Evolutionary conservation across 2,113 vertebrate genomes (phyloP), one percentile per base, ranked within the genome.

Genomic region (Festucalex cinctus): DNA sequence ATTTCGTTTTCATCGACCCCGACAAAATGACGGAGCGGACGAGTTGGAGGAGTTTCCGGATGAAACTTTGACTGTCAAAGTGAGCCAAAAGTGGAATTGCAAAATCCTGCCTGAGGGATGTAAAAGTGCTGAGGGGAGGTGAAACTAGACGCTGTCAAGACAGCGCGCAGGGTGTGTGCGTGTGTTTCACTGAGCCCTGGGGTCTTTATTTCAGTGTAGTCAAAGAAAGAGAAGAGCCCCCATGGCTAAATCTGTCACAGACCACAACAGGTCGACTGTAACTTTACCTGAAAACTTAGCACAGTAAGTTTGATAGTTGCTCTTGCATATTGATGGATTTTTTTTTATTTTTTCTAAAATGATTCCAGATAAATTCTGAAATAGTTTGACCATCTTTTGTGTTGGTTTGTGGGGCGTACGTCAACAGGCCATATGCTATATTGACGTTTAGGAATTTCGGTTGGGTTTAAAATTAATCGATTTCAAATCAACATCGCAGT

Each of bases 121-220:
- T 66, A 82, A 88, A 89, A 88, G 76, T 88, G 85, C 89, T 90
- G 85, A 90, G 85, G 71, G 80, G 67, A 86, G 83, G 82, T 82
- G 82, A 89, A 88, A 81, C 75, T 51, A 80, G 82, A 86, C 76
- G 68, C 75, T 86, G 86, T 86, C 82, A 86, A 85, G 84, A 87
- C 78, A 78, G 72, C 72, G 82, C 64, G 69, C 56, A 39, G 37
- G 9, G 49, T 24, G 49, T 49, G 20, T 9, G 20, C 67, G 75
- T 73, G 65, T 71, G 44, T 67, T 80, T 72, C 56, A 65, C 73
- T 64, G 74, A 84, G 84, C 87, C 86, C 79, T 70, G 71, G 79
- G 84, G 86, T 86, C 83, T 83, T 77, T 75, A 68, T 74, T 60
- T 70, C 65, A 73, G 68, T 79, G 75, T 83, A 73, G 83, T 74